Conservation (phyloP, 2,113 vertebrate genomes). For the Indicator indicator region DNA sequence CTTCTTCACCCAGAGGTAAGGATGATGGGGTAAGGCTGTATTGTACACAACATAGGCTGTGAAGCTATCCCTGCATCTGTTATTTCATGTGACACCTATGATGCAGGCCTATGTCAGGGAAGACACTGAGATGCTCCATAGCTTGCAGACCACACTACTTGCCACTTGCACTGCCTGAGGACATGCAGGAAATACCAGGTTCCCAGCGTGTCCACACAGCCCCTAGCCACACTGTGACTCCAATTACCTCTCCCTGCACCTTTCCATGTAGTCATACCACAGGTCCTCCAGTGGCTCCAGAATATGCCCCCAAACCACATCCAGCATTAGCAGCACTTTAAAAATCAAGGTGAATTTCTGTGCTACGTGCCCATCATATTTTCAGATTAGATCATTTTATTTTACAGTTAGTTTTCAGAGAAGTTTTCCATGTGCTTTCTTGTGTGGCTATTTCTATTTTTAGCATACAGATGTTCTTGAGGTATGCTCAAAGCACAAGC, state of each 20-base stretch:
- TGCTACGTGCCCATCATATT: not conserved
- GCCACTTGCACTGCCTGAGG: not conserved
- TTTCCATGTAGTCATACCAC: not conserved
- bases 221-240: not conserved
- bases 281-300: not conserved
- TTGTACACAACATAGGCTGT: not conserved
- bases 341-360: not conserved
- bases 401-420: not conserved
- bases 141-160: accelerated
- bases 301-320: not conserved
- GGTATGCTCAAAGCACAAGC: not conserved
- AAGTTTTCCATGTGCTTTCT: not conserved
- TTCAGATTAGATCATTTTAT: not conserved
- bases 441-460: constrained; percentile 1
- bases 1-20: not conserved
- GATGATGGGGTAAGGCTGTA: not conserved
- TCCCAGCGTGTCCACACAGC: not conserved
- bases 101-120: accelerated
- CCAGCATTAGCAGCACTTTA: not conserved
- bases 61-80: not conserved
- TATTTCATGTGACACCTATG: not conserved
- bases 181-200: not conserved
- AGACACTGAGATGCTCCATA: not conserved
- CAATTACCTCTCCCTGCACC: not conserved
- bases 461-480: constrained; percentile 1